Evolutionary conservation across 2,888 invertebrate species (phyloP).

Genomic region (Lysandra coridon): DNA sequence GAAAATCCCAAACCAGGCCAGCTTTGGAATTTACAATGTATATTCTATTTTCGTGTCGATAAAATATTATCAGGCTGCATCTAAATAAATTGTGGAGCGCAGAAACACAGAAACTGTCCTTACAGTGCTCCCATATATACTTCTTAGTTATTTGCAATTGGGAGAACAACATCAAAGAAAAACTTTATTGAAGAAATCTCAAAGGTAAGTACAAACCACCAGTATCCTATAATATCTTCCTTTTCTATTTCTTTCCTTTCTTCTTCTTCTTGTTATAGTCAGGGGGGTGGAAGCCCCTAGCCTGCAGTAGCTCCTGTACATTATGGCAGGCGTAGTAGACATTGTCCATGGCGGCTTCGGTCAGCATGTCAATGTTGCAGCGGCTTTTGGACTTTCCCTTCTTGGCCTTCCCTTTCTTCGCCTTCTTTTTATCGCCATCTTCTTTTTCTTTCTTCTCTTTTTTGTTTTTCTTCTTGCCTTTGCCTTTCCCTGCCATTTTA

Average conservation of each 20-base stretch:
- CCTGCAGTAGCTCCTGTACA: constrained; percentile 91
- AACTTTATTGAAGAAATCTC: neutral
- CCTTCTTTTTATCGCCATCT: constrained; percentile 70
- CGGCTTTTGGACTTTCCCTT: constrained; percentile 82
- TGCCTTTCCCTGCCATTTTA: constrained; percentile 61
- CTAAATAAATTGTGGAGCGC: no score
- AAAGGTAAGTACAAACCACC: no score
- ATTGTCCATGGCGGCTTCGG: constrained; percentile 95
- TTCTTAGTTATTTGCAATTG: no score
- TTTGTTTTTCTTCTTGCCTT: constrained; percentile 79
- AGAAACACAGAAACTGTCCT: no score
- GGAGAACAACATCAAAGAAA: neutral
- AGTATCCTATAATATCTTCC: neutral
- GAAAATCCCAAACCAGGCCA: no score
- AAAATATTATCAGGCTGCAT: no score
- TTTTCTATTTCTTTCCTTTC: constrained; percentile 82
- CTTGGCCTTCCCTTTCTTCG: constrained; percentile 71
- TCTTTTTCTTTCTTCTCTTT: constrained; percentile 76
- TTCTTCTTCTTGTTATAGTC: constrained; percentile 93
- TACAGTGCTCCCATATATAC: no score
- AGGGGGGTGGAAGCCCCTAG: constrained; percentile 94
- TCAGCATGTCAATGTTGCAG: constrained; percentile 91
- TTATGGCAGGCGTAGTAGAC: constrained; percentile 97
- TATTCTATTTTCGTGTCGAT: no score
- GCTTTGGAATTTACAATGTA: no score